Evolutionary conservation across 1,140 invertebrate genomes (phyloP).

Genomic region (Battus philenor): DNA sequence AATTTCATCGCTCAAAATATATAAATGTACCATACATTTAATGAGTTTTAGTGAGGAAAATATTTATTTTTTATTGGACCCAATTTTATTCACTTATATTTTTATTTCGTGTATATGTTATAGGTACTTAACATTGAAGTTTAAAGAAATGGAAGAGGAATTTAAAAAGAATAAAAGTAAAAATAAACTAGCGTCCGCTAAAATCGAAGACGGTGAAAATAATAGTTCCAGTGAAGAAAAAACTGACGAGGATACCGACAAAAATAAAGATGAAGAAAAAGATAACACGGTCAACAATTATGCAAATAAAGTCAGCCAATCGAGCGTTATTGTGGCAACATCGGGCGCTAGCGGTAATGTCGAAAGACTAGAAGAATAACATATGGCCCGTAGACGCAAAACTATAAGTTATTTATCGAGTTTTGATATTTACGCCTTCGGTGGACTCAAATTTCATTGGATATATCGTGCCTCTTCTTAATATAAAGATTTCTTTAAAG

Average conservation of each 20-base stretch:
- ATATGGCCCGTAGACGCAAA: conserved; percentile 13
- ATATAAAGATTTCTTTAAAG: not conserved
- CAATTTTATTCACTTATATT: not conserved
- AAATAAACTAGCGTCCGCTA: conserved; percentile 46
- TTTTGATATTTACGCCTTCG: too few relatives aligned
- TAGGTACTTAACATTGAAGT: conserved; percentile 87
- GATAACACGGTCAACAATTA: conserved; percentile 19
- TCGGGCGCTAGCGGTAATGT: conserved; percentile 59
- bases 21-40: too few relatives aligned
- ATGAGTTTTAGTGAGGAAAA: too few relatives aligned
- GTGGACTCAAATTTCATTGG: too few relatives aligned
- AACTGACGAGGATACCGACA: conserved; percentile 22
- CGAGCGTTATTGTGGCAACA: conserved; percentile 49
- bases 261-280: conserved; percentile 17
- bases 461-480: too few relatives aligned
- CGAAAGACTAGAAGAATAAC: conserved; percentile 49
- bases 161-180: conserved; percentile 76
- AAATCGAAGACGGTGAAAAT: conserved; percentile 42
- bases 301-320: conserved; percentile 25
- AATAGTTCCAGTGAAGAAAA: conserved; percentile 39
- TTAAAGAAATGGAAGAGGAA: conserved; percentile 89
- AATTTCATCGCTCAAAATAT: too few relatives aligned
- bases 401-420: too few relatives aligned
- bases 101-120: conserved; percentile 16
- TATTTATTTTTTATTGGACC: too few relatives aligned